A percentile compares a stretch with the other conserved stretches of the same genome.
Evolutionary conservation across 1,140 invertebrate genomes (phyloP).

Genomic region (Drosophila seguyi): DNA sequence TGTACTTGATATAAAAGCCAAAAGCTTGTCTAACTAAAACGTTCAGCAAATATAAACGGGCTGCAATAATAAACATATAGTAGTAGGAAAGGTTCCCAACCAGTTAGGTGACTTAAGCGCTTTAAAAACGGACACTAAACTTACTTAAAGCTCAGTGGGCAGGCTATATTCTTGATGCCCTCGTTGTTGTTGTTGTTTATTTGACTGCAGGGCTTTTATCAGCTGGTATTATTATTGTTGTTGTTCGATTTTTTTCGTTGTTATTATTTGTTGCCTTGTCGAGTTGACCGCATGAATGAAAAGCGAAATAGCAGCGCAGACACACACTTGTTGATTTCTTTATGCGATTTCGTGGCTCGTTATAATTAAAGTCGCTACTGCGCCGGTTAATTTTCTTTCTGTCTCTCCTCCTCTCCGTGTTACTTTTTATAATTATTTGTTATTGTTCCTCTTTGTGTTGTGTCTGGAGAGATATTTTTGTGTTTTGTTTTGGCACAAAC

Average conservation of each 20-base stretch:
- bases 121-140: slow-evolving; percentile 22
- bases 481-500: slow-evolving; percentile 53
- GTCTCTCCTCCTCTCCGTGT: slow-evolving; percentile 17
- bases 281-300: slow-evolving; percentile 77
- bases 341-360: slow-evolving; percentile 48
- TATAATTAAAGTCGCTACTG: slow-evolving; percentile 54
- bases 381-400: slow-evolving; percentile 29
- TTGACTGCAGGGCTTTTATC: slow-evolving; percentile 48
- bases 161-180: slow-evolving; percentile 37
- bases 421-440: slow-evolving; percentile 36
- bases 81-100: slow-evolving; percentile 17
- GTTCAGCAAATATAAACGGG: slow-evolving; percentile 49
- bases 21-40: slow-evolving; percentile 53
- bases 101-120: slow-evolving; percentile 10
- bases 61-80: neutral
- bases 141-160: slow-evolving; percentile 52
- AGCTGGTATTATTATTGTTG: slow-evolving; percentile 15
- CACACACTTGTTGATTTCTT: slow-evolving; percentile 80
- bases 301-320: slow-evolving; percentile 61
- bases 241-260: slow-evolving; percentile 32
- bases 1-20: slow-evolving; percentile 25
- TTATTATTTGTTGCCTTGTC: slow-evolving; percentile 18
- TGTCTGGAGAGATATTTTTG: slow-evolving; percentile 10
- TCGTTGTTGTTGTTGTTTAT: slow-evolving; percentile 41
- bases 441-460: slow-evolving; percentile 56